Base-by-base conservation (phyloP, 2,888 invertebrate species). In the Strigamia crassipes region DNA sequence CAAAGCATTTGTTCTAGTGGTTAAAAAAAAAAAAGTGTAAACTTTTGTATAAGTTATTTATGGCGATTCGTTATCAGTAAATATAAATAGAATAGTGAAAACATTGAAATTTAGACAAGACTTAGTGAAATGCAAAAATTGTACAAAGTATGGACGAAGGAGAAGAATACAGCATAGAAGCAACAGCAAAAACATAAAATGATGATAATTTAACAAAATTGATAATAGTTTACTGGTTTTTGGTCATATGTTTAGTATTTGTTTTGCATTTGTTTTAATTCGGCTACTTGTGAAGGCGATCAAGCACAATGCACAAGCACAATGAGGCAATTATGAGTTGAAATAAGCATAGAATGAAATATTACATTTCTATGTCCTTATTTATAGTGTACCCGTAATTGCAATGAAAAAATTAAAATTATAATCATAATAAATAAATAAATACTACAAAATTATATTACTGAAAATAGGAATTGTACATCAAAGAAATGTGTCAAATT, bases 371-470 rank as follows among this genome's bases (percentile, higher is more conserved):
- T 10, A n/a, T 18, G n/a, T 61, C 42, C 21, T 61, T 61, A n/a
- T 61, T 61, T 61, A 61, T 10, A 61, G n/a, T 23, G 18, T 66
- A 66, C 61, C 61, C 61, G 61, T 66, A 66, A 46, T 46, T 66
- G 18, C 8, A 66, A 12, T 12, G 61, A 66, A 23, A 23, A 66
- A 66, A 66, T 66, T 23, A 1, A 2, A 51, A 13, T 51, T 6
- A 51, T 13, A 51, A 15, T 5, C 1, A 51, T 27, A 27, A 27
- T 27, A 27, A 27, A 27, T 27, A 27, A 27, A 27, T 27, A 27
- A 27, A 27, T 3, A 27, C 3, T 27, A 3, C 27, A 27, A 3
- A 27, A 61, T 18, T 12, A 42, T n/a, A 61, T n/a, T 8, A 23
- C 61, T 66, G 13, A 12, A 23, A 66, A 66, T 66, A n/a, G 2